These are phyloP conservation scores for Apeltes quadracus DNA, from an alignment of 2,113 vertebrate species.

Conservation along the genomic window DNA sequence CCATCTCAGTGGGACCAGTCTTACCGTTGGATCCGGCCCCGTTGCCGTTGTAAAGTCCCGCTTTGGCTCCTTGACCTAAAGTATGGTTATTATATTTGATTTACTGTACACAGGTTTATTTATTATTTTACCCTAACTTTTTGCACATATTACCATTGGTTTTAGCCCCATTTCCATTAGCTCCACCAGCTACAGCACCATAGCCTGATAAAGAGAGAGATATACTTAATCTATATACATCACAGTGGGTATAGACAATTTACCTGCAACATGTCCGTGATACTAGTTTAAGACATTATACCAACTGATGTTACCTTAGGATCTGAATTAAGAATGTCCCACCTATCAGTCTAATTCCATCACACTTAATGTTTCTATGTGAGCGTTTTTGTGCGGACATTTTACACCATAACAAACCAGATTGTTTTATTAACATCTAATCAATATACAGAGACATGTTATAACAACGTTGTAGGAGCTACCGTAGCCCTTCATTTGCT, in stretches of 20 bases:
- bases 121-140: background rate
- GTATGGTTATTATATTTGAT: background rate
- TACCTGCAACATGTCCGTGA: no score
- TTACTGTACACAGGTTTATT: background rate
- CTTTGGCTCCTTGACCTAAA: constrained; percentile 48
- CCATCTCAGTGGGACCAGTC: background rate
- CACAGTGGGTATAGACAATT: no score
- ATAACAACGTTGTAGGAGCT: background rate
- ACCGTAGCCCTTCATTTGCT: constrained; percentile 57
- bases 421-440: background rate
- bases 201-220: constrained; percentile 47
- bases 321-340: no score
- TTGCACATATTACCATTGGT: constrained; percentile 23
- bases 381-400: no score
- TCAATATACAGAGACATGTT: background rate
- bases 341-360: no score
- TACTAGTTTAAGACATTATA: no score
- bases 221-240: no score
- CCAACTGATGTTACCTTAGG: no score
- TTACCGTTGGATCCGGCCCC: constrained; percentile 48
- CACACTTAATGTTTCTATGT: no score
- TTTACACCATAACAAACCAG: background rate
- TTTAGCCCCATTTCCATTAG: constrained; percentile 33
- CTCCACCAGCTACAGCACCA: constrained; percentile 27
- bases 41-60: constrained; percentile 17